phyloP scores from a whole-genome alignment of 1,140 invertebrate species.

The Drosophila paulistorum region DNA sequence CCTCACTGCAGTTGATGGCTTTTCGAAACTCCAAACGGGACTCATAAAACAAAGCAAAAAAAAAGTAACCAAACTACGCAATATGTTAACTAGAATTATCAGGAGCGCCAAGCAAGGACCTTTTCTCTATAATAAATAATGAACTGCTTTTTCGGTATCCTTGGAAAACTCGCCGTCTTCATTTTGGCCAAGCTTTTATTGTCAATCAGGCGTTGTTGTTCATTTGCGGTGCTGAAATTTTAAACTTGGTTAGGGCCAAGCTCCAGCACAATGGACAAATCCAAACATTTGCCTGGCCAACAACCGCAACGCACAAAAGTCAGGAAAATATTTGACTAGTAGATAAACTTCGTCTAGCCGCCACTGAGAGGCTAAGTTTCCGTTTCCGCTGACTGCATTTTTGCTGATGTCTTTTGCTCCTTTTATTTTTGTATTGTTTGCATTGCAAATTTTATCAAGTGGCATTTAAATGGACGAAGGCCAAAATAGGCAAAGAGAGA shows the following conservation, averaged over 20 bases:
- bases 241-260: conserved; percentile 31
- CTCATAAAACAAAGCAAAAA: conserved; percentile 69
- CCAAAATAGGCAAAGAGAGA: background rate
- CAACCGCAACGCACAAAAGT: conserved; percentile 59
- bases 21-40: conserved; percentile 52
- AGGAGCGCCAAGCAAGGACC: background rate
- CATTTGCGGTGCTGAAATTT: conserved; percentile 58
- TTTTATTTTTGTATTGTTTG: conserved; percentile 50
- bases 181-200: conserved; percentile 34
- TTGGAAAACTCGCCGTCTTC: background rate
- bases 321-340: conserved; percentile 63
- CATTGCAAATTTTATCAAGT: conserved; percentile 75
- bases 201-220: conserved; percentile 31
- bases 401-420: conserved; percentile 3
- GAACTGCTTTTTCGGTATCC: conserved; percentile 17
- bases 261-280: conserved; percentile 33
- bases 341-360: conserved; percentile 54
- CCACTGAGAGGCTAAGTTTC: conserved; percentile 62
- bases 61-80: conserved; percentile 53
- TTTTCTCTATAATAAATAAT: conserved; percentile 51
- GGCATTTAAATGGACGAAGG: conserved; percentile 36
- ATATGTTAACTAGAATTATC: conserved; percentile 58
- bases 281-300: conserved; percentile 49
- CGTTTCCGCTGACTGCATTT: conserved; percentile 53
- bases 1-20: conserved; percentile 70